Percentiles rank a stretch among this genome's conserved stretches.
Conservation (phyloP, 1,140 invertebrate species). For the Apis laboriosa region DNA sequence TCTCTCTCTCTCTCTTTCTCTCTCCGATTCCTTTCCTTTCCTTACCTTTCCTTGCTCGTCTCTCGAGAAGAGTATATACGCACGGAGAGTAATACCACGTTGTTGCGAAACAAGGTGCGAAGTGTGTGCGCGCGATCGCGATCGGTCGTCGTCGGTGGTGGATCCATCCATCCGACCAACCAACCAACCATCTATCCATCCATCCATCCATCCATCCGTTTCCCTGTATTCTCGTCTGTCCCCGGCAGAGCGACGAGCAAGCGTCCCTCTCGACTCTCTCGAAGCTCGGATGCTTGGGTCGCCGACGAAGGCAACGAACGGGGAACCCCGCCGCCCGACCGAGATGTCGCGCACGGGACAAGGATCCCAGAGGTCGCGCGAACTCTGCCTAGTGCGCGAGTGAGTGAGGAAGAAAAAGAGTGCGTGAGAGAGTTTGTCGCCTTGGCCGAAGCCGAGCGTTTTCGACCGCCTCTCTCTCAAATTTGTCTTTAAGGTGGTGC, state of each 20-base stretch:
- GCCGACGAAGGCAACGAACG: neutral
- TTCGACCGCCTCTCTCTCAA: no score
- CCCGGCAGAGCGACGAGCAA: neutral
- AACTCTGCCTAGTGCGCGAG: conserved; percentile 19
- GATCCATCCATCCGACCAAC: no score
- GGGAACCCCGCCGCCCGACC: neutral
- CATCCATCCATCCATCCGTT: no score
- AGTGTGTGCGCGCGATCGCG: neutral
- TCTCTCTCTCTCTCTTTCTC: no score
- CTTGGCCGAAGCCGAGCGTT: no score
- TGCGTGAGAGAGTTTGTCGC: neutral
- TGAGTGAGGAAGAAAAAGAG: conserved; percentile 22
- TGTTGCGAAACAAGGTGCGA: neutral
- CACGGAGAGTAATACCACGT: neutral
- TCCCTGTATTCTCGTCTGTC: neutral
- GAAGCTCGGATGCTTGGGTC: neutral
- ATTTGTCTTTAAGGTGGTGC: conserved; percentile 5
- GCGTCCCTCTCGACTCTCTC: neutral
- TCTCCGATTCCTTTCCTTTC: no score
- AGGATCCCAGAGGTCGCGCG: neutral
- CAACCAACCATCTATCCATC: no score
- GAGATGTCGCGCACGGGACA: conserved; percentile 8
- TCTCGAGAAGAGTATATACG: no score
- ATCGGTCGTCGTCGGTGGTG: neutral
- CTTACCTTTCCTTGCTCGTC: no score